Base-by-base conservation (phyloP, 2,888 invertebrate genomes). In the Campoplex capitator region DNA sequence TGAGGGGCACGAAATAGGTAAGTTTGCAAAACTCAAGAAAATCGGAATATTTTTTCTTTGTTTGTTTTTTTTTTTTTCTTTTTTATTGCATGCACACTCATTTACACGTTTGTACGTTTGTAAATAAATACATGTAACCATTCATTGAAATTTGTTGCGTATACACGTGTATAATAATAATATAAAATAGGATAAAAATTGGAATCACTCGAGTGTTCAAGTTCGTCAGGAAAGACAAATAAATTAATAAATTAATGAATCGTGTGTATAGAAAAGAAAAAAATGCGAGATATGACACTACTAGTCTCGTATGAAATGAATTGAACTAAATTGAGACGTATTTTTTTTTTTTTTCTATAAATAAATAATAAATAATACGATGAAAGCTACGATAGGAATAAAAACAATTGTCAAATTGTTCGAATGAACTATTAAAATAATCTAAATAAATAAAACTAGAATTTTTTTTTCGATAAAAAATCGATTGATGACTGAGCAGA, bases 41-140 rank as follows among this genome's bases (percentile, higher is more conserved):
- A 56, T 77, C 54, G 78, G 71, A 80, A 82, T 83, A 67, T 32
- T 85, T 56, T 70, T 18, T 45, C 23, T 58, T 51, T 23, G 23
- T 23, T 23, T 23, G 23, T 23, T 23, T 23, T 23, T 23, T 23
- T 23, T 38, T 62, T 62, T 71, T 54, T 68, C 75, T 54, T 82
- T 89, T 91, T 91, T 91, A 91, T 91, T 91, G 88, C 90, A 85
- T 87, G 87, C 77, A 83, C 83, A 88, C 82, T 89, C 85, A 84
- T 87, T 83, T 88, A 89, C 86, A 88, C 87, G 84, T 84, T 83
- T 89, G 81, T 68, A 90, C 79, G 45, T 79, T 80, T 80, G n/a
- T 48, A 51, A 89, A 88, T 85, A 85, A 87, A 86, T 85, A 86
- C 84, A 83, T 58, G 65, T 84, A 77, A 85, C 68, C 81, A 77